Evolutionary conservation across 53 echinoderm and acorn worm species (phyloP).

Genomic region (Echinometra lucunter): DNA sequence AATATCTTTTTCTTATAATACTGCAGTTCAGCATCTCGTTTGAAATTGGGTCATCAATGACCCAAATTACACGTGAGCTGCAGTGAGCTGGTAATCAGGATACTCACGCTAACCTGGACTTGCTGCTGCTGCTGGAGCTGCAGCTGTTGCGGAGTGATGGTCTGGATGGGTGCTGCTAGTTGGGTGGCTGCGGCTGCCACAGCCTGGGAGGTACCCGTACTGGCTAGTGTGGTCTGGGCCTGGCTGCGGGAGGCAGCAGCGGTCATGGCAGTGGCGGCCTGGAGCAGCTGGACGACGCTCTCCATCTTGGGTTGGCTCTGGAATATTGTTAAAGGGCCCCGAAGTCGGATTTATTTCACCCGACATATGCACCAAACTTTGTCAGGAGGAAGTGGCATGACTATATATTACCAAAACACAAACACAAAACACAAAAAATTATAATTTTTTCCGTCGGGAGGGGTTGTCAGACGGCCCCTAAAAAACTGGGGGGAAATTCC

Average conservation of each 20-base stretch:
- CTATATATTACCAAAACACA: too few species aligned
- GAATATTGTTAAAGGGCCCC: neutral
- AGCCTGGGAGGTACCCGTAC: conserved; percentile 60
- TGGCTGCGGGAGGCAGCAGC: conserved; percentile 59
- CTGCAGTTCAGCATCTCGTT: neutral
- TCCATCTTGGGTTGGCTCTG: conserved; percentile 70
- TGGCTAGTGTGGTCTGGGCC: conserved; percentile 36
- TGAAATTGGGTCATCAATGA: neutral
- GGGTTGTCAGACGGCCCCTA: too few species aligned
- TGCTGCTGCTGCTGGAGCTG: conserved; percentile 91
- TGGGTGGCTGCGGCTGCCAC: conserved; percentile 58
- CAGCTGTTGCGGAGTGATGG: conserved; percentile 85
- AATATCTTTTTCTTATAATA: neutral
- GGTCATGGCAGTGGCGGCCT: too few species aligned
- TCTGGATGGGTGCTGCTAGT: conserved; percentile 40
- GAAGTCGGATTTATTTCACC: too few species aligned
- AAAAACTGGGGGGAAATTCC: too few species aligned
- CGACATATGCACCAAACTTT: too few species aligned
- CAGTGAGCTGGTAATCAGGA: neutral
- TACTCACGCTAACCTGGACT: conserved; percentile 82
- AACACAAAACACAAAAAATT: too few species aligned
- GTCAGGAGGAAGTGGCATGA: too few species aligned
- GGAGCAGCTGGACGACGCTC: conserved; percentile 74
- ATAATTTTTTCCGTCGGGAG: too few species aligned
- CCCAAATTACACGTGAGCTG: too few species aligned